phyloP scores from a whole-genome alignment of 2,113 vertebrate genomes.

The Laticauda colubrina region DNA sequence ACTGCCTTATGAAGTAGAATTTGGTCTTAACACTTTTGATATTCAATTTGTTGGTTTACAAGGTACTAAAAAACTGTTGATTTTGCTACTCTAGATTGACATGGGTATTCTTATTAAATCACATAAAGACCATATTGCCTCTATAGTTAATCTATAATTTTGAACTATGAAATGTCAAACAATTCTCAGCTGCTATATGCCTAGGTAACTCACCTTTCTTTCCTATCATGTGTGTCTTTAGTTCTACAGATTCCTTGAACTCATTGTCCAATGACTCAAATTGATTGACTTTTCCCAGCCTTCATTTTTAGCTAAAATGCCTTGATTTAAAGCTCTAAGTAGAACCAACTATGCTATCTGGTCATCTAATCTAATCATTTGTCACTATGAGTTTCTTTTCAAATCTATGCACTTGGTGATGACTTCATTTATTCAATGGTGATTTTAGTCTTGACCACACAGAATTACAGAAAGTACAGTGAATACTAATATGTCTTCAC shows the following conservation, averaged over 20 bases:
- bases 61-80: not conserved
- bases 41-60: not conserved
- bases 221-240: not conserved
- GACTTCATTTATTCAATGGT: not conserved
- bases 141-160: not conserved
- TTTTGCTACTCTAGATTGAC: not conserved
- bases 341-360: not conserved
- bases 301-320: not conserved
- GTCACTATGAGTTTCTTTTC: not conserved
- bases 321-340: not conserved
- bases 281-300: not conserved
- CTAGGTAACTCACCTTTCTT: not conserved
- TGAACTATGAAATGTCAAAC: not conserved
- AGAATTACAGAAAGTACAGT: not conserved
- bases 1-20: not conserved
- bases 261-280: not conserved
- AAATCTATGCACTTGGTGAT: not conserved
- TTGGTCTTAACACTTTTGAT: not conserved
- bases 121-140: not conserved
- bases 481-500: not conserved
- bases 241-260: not conserved
- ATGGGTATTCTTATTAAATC: not conserved
- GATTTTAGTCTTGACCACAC: not conserved
- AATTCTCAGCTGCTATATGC: not conserved
- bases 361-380: not conserved